A percentile compares a stretch with the other conserved stretches of the same genome.
Evolutionary conservation across 2,797 vertebrate genomes (phyloP).

Genomic region (Merluccius polli): DNA sequence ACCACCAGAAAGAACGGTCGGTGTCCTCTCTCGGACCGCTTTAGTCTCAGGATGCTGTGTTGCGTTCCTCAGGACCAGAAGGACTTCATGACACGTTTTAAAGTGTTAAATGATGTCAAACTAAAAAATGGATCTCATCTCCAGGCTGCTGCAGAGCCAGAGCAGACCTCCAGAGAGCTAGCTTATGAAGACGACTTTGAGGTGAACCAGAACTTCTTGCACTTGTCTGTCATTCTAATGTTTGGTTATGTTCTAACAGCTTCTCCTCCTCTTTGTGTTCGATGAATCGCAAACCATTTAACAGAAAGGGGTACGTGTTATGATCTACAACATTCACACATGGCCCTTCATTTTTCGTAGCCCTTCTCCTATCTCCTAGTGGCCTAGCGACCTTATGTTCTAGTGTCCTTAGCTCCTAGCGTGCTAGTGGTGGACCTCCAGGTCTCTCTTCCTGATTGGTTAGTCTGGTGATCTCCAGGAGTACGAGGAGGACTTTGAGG

Average conservation of each 20-base stretch:
- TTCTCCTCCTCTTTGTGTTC: background rate
- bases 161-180: conserved; percentile 47
- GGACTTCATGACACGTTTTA: background rate
- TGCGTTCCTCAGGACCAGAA: background rate
- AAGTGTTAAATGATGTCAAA: background rate
- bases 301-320: background rate
- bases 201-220: conserved; percentile 59
- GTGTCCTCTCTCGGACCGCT: background rate
- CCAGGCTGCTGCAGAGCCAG: conserved; percentile 58
- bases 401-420: too few species aligned
- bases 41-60: background rate
- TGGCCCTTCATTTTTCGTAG: background rate
- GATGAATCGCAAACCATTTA: background rate
- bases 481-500: conserved; percentile 95
- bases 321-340: background rate
- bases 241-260: background rate
- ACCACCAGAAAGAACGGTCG: background rate
- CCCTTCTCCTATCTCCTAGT: background rate
- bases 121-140: conserved; percentile 24
- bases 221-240: background rate
- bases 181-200: conserved; percentile 94
- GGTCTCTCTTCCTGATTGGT: background rate
- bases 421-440: background rate
- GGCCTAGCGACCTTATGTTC: background rate
- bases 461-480: conserved; percentile 70